These are phyloP conservation scores for Rhagophthalmus giganteus DNA, from an alignment of 2,888 invertebrate genomes.

Conservation along the genomic window DNA sequence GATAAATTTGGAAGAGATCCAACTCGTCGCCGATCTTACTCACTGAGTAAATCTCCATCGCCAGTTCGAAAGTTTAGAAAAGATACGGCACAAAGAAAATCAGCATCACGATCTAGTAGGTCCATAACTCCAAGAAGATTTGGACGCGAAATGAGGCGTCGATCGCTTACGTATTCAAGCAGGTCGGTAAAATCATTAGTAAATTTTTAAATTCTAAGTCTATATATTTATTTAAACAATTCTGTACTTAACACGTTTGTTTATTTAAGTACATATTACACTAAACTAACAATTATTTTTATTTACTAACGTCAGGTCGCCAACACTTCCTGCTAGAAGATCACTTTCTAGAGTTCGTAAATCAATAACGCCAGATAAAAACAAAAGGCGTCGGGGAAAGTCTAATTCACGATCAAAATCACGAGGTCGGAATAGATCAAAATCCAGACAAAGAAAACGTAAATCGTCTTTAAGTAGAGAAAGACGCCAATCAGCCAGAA, in stretches of 20 bases:
- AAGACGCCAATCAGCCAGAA: slow-evolving; percentile 50
- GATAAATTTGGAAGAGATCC: slow-evolving; percentile 81
- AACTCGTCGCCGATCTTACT: slow-evolving; percentile 39
- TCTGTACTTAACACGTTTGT: no score
- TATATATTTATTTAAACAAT: no score
- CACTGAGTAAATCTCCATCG: slow-evolving; percentile 39
- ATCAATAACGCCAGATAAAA: slow-evolving; percentile 40
- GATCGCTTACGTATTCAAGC: slow-evolving; percentile 15
- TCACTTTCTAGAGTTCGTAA: slow-evolving; percentile 47
- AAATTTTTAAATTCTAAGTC: no score
- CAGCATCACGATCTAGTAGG: slow-evolving; percentile 34
- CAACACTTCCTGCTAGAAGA: slow-evolving; percentile 43
- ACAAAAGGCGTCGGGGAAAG: slow-evolving; percentile 32
- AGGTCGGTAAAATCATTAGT: slow-evolving; percentile 11
- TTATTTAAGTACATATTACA: no score
- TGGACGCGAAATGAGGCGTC: slow-evolving; percentile 1
- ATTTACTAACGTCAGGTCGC: slow-evolving; percentile 36
- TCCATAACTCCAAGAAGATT: slow-evolving; percentile 14
- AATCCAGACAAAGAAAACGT: slow-evolving; percentile 46
- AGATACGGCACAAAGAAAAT: slow-evolving; percentile 34
- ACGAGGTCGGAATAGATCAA: slow-evolving; percentile 37
- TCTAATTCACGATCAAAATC: slow-evolving; percentile 31
- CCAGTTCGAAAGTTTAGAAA: slow-evolving; percentile 26
- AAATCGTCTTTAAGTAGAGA: slow-evolving; percentile 45
- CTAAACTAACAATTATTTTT: no score